Percentiles rank a stretch among this genome's conserved stretches.
phyloP scores from a whole-genome alignment of 2,888 invertebrate species.

The Papilio protenor region DNA sequence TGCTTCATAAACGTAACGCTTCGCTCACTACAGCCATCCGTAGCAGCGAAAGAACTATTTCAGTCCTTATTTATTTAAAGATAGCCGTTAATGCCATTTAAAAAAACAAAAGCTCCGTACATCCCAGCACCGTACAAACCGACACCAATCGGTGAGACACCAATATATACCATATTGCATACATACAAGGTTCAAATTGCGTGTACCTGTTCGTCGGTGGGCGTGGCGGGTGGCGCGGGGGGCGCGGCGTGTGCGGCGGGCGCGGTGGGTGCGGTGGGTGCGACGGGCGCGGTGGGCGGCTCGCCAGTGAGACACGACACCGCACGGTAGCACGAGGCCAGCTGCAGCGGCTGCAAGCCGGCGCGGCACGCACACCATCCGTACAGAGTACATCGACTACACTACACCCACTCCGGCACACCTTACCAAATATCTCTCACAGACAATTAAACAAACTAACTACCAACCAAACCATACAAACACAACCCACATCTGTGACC shows the following conservation, averaged over 20 bases:
- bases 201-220: slow-evolving; percentile 45
- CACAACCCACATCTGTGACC: too few relatives aligned
- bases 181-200: slow-evolving; percentile 36
- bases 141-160: neutral
- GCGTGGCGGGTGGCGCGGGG: slow-evolving; percentile 39
- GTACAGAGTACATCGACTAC: slow-evolving; percentile 21
- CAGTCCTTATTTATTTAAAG: neutral
- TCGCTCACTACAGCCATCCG: neutral
- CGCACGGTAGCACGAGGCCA: slow-evolving; percentile 67
- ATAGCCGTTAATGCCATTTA: neutral
- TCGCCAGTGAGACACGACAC: slow-evolving; percentile 65
- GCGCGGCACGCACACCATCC: slow-evolving; percentile 46
- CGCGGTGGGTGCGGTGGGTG: slow-evolving; percentile 44
- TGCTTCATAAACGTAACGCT: neutral
- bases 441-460: too few relatives aligned
- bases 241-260: slow-evolving; percentile 46
- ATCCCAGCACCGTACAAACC: slow-evolving; percentile 33
- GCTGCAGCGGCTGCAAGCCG: slow-evolving; percentile 71
- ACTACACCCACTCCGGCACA: neutral
- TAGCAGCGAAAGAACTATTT: neutral
- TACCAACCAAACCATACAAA: too few relatives aligned
- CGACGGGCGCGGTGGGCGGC: slow-evolving; percentile 48
- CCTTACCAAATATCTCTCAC: too few relatives aligned
- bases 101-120: neutral
- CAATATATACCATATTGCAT: slow-evolving; percentile 48